Evolutionary conservation across 2,113 vertebrate genomes (phyloP).

Genomic region (Varanus salvator): DNA sequence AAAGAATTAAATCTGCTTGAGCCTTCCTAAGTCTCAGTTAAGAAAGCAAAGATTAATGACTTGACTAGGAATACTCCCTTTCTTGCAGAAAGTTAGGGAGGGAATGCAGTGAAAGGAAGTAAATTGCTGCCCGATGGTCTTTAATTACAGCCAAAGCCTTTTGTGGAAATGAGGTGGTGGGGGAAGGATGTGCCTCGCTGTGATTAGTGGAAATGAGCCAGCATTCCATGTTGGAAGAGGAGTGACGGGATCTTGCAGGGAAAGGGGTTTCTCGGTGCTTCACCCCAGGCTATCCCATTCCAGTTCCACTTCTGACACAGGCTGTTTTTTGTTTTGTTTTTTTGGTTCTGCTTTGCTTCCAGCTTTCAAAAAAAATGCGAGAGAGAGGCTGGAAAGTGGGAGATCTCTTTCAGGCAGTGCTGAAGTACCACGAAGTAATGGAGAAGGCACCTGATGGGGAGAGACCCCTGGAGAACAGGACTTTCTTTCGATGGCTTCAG

Average conservation of each 20-base stretch:
- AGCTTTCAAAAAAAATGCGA: slow-evolving; percentile 87
- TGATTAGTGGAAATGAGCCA: neutral
- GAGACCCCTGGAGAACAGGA: slow-evolving; percentile 59
- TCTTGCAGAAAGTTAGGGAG: neutral
- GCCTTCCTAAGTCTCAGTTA: neutral
- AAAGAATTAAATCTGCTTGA: neutral
- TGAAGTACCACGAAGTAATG: slow-evolving; percentile 86
- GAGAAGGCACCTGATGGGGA: slow-evolving; percentile 62
- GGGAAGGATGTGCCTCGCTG: neutral
- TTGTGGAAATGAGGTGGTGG: neutral
- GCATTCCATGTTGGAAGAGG: neutral
- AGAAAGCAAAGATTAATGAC: neutral
- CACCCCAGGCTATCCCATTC: slow-evolving; percentile 50
- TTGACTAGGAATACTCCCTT: neutral
- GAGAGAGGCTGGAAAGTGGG: slow-evolving; percentile 89
- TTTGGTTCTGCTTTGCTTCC: slow-evolving; percentile 26
- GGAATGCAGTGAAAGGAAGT: no score
- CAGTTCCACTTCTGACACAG: slow-evolving; percentile 33
- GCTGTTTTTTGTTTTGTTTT: slow-evolving; percentile 1
- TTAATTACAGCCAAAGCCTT: neutral
- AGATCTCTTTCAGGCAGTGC: slow-evolving; percentile 89
- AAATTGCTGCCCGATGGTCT: neutral
- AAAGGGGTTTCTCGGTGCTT: slow-evolving; percentile 3
- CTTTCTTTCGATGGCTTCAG: slow-evolving; percentile 91
- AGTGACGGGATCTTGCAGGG: neutral